Base-by-base conservation (phyloP, 2,888 invertebrate species). In the Sminthurinus aureus region DNA sequence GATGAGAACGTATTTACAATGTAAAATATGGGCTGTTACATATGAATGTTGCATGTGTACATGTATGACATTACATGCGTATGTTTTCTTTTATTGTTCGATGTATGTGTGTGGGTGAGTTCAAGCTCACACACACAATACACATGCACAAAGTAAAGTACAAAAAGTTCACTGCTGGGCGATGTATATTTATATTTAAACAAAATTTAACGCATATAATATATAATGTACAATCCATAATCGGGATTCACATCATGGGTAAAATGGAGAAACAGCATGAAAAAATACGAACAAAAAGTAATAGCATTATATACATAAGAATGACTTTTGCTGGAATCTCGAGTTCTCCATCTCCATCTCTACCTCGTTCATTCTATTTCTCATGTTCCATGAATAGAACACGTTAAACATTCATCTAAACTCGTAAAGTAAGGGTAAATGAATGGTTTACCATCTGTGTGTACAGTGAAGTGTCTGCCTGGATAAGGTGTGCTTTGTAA, bases 391-490 rank as follows among this genome's bases (percentile, higher is more conserved):
- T 67, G n/a, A 67, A 67, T 67, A 67, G 67, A 67, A 67, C 38
- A 38, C 22, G 67, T 67, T 67, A 67, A 67, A 67, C 67, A 67
- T 67, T 67, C 67, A 67, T 67, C 67, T 67, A 22, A 67, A 22
- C 67, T 67, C 67, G 67, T 67, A 67, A 67, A 67, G 67, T 67
- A n/a, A 67, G n/a, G 22, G n/a, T 67, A 67, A 67, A 67, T 67
- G 67, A 67, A 67, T 67, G 67, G 67, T 67, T 67, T 67, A 67
- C 67, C 67, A 67, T 67, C 67, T 67, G 67, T 67, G 67, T 67
- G 67, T 67, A 67, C n/a, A 22, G n/a, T 67, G n/a, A 20, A 67
- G 67, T 67, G 67, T 67, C 67, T 67, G 67, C 22, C 67, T 67
- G 22, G 20, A 18, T 67, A 38, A 38, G 38, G 38, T 38, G 38